These are phyloP conservation scores for Bombylius discolor DNA, from an alignment of 2,888 invertebrate genomes.

Conservation along the genomic window DNA sequence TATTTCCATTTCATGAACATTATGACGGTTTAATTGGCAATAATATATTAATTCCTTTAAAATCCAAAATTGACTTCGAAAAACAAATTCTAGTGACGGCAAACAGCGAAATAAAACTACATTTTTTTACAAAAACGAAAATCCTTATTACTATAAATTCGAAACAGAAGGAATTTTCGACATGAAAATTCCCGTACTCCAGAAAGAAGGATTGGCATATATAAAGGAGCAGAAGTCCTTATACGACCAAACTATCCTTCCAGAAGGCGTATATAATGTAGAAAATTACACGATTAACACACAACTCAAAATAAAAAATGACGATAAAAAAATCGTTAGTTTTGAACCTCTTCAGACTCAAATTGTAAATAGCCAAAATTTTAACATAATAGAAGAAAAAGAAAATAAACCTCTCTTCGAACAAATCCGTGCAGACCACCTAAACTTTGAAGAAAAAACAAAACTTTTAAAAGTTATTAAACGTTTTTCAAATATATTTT, in stretches of 20 bases:
- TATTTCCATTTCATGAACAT: not conserved
- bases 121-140: not conserved
- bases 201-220: not conserved
- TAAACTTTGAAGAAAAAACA: not conserved
- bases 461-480: not conserved
- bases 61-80: not conserved
- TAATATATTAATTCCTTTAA: not conserved
- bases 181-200: not conserved
- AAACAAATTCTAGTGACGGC: not conserved
- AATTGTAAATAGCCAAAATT: not conserved
- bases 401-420: not conserved
- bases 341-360: not conserved
- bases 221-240: not conserved
- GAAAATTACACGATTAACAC: not conserved
- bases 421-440: not conserved
- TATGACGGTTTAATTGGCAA: constrained; percentile 5
- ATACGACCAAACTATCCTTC: not conserved
- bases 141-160: not conserved
- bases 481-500: not conserved
- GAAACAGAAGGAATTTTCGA: not conserved
- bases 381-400: not conserved
- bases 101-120: not conserved
- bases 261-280: constrained; percentile 4
- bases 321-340: not conserved
- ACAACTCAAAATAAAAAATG: not conserved